These are phyloP conservation scores for Deroplatys truncata DNA, from an alignment of 2,888 invertebrate species.

Conservation along the genomic window DNA sequence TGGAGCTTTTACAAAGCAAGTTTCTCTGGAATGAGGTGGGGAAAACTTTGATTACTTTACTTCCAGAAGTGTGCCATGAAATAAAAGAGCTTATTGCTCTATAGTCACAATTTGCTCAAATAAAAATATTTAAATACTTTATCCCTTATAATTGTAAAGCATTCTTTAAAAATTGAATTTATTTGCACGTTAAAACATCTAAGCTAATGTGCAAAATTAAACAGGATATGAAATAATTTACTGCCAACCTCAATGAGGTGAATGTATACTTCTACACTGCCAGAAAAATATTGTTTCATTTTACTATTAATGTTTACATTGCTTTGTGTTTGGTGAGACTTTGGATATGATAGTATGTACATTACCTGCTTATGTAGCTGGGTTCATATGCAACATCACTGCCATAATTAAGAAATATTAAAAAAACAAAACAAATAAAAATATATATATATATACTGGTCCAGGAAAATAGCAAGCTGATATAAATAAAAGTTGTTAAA, in stretches of 20 bases:
- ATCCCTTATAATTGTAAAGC: too few species aligned
- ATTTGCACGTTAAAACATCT: too few species aligned
- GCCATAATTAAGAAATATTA: conserved; percentile 21
- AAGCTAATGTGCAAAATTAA: not conserved
- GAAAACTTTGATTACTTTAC: not conserved
- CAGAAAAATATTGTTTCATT: not conserved
- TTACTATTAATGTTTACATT: not conserved
- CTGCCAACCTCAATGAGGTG: not conserved
- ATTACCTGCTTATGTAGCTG: not conserved
- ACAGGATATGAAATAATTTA: not conserved
- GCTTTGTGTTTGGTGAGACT: not conserved
- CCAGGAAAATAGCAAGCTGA: conserved; percentile 9
- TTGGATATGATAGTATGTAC: not conserved
- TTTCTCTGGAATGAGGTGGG: too few species aligned
- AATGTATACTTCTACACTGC: not conserved
- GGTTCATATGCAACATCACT: conserved; percentile 24
- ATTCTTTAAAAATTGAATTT: not conserved
- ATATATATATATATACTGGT: not conserved
- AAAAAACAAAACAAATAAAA: not conserved
- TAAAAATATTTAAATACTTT: not conserved
- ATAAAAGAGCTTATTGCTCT: not conserved
- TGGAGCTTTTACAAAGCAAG: too few species aligned
- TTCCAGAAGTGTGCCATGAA: not conserved
- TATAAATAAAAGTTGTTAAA: conserved; percentile 1
- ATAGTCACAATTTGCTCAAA: not conserved